Conservation (phyloP, 2,797 vertebrate species). For the Phoebastria nigripes region DNA sequence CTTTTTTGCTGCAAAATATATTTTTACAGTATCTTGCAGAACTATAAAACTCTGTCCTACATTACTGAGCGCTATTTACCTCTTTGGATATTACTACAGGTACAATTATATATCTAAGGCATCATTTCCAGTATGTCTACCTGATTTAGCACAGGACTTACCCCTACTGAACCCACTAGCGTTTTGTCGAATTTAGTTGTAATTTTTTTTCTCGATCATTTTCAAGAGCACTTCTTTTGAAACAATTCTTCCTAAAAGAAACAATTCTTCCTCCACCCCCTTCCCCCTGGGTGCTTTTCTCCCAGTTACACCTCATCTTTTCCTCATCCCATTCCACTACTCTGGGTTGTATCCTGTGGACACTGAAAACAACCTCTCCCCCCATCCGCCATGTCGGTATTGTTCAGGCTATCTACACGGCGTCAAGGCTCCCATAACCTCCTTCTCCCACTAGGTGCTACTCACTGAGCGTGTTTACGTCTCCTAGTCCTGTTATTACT, state of each 20-base stretch:
- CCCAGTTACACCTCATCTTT: rapidly evolving
- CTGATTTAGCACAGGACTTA: background rate
- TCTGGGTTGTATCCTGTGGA: rapidly evolving
- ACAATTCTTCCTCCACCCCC: background rate
- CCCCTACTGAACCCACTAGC: rapidly evolving
- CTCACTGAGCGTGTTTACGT: rapidly evolving
- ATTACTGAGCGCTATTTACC: background rate
- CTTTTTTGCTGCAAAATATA: background rate
- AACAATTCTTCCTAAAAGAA: background rate
- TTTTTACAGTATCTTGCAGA: background rate
- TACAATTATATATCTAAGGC: rapidly evolving
- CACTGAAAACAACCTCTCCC: no score
- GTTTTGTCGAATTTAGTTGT: rapidly evolving
- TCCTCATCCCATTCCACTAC: background rate
- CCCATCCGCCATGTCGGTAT: rapidly evolving
- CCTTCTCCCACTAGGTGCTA: background rate
- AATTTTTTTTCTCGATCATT: background rate
- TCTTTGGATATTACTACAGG: background rate
- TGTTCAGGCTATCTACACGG: rapidly evolving
- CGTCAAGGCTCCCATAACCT: rapidly evolving
- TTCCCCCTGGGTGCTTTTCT: no score
- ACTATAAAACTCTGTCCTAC: background rate
- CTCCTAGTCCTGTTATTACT: rapidly evolving
- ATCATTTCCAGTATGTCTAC: rapidly evolving
- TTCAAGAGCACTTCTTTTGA: background rate